These are phyloP conservation scores for Cacoxenus indagator DNA, from an alignment of 2,888 invertebrate species.

Conservation along the genomic window DNA sequence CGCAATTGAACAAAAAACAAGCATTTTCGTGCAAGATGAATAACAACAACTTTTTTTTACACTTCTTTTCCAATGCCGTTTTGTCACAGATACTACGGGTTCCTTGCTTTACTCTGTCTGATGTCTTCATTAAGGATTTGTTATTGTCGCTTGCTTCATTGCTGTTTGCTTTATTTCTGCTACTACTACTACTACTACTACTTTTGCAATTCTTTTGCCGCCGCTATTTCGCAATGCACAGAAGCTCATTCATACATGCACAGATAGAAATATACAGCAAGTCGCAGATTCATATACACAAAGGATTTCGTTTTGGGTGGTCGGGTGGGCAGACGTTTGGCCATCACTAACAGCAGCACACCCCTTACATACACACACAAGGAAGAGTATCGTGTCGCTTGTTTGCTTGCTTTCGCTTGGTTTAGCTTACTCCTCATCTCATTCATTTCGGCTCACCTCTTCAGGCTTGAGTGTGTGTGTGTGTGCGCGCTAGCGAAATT, in stretches of 20 bases:
- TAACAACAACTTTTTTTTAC: slow-evolving; percentile 31
- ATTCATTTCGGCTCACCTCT: neutral
- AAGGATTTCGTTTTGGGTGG: slow-evolving; percentile 1
- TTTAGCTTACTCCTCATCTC: neutral
- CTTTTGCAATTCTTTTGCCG: neutral
- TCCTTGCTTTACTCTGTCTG: slow-evolving; percentile 34
- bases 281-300: neutral
- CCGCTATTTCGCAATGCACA: neutral
- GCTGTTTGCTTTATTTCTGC: neutral
- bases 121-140: slow-evolving; percentile 23
- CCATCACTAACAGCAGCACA: slow-evolving; percentile 5
- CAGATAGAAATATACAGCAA: neutral
- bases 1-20: neutral
- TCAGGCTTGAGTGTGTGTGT: slow-evolving; percentile 3
- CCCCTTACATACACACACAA: neutral
- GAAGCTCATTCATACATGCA: neutral
- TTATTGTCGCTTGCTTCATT: slow-evolving; percentile 4
- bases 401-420: slow-evolving; percentile 10
- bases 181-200: neutral
- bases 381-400: neutral
- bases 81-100: slow-evolving; percentile 22
- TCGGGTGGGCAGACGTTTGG: neutral
- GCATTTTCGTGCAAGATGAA: slow-evolving; percentile 21
- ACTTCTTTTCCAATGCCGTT: slow-evolving; percentile 19
- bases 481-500: slow-evolving; percentile 18